phyloP scores from a whole-genome alignment of 2,113 vertebrate species.

The Eclectus roratus region DNA sequence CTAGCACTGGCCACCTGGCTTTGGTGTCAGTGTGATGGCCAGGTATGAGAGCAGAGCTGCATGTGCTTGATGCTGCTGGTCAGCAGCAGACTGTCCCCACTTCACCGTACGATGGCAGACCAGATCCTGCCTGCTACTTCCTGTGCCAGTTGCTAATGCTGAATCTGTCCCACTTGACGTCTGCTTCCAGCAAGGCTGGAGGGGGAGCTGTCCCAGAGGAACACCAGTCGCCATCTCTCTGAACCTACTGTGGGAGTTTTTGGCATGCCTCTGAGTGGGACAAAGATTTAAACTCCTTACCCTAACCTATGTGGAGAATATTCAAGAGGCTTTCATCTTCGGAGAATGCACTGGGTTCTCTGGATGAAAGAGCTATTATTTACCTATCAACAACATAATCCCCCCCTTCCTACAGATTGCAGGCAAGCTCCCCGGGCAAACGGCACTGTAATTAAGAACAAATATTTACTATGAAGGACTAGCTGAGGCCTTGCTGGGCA shows the following conservation, averaged over 20 bases:
- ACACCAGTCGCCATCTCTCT: neutral
- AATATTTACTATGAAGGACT: slow-evolving; percentile 70
- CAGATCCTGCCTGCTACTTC: neutral
- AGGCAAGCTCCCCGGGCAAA: slow-evolving; percentile 56
- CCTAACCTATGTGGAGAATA: slow-evolving; percentile 1
- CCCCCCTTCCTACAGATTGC: slow-evolving; percentile 53
- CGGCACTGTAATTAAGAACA: slow-evolving; percentile 58
- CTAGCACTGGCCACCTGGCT: neutral
- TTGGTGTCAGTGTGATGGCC: neutral
- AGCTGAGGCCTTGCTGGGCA: slow-evolving; percentile 61
- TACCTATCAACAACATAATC: slow-evolving; percentile 64
- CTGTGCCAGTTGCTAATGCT: neutral
- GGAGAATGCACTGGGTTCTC: slow-evolving; percentile 29
- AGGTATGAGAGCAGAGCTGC: neutral
- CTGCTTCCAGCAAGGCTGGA: neutral
- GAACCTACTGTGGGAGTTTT: neutral
- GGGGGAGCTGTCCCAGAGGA: neutral
- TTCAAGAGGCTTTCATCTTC: slow-evolving; percentile 46
- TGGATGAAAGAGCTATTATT: slow-evolving; percentile 66
- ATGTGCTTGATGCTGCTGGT: neutral
- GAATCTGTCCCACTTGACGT: neutral
- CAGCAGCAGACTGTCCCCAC: neutral
- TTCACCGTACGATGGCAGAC: neutral
- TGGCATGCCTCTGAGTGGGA: neutral
- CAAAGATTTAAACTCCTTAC: slow-evolving; percentile 27